Base-by-base conservation (phyloP, 1,140 invertebrate genomes). In the Yoshiicerus persimilis region DNA sequence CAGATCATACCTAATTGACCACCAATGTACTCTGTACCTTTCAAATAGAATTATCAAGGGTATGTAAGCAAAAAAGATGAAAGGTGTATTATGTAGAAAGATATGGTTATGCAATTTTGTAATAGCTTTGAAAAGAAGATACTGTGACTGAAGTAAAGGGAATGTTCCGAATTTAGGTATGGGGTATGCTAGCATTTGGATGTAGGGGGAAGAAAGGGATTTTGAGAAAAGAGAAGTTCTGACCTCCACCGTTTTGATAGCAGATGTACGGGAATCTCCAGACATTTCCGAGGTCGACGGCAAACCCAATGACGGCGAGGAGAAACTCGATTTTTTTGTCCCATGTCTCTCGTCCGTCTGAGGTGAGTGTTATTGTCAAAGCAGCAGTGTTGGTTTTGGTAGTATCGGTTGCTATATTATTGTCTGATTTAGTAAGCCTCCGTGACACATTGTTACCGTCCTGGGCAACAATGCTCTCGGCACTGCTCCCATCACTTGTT, bases 311-410 rank as follows among this genome's bases (percentile, higher is more conserved):
- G 66, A 97, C 96, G 10, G 96, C 96, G 83, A 97, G 93, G 27
- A 97, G 93, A 92, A 97, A 98, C 92, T 98, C 97, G 34, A 96
- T 96, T 92, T 98, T 98, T 92, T 97, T 97, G 88, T 87, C 87
- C 90, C 90, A 91, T 11, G 90, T 91, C 41, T 91, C 90, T 27
- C 90, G 32, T 27, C 88, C 90, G 39, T 88, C 90, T 27, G 86
- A 84, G 3, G 84, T 70, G 16, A 77, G 32, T 4, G 88, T 84
- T 20, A 89, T 89, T 84, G 89, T 56, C 25, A 88, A 47, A 25
- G 77, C 80, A 20, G 39, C 86, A 8, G 87, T n/a, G 25, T 41
- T 36, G n/a, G 5, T 38, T 64, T 75, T 87, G 30, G 11, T n/a
- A 27, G 30, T 25, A 25, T 88, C 87, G 25, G 84, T 0, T 20